Evolutionary conservation across 2,797 vertebrate genomes (phyloP), one percentile per base, ranked within the genome.

Genomic region (Malurus splendens): DNA sequence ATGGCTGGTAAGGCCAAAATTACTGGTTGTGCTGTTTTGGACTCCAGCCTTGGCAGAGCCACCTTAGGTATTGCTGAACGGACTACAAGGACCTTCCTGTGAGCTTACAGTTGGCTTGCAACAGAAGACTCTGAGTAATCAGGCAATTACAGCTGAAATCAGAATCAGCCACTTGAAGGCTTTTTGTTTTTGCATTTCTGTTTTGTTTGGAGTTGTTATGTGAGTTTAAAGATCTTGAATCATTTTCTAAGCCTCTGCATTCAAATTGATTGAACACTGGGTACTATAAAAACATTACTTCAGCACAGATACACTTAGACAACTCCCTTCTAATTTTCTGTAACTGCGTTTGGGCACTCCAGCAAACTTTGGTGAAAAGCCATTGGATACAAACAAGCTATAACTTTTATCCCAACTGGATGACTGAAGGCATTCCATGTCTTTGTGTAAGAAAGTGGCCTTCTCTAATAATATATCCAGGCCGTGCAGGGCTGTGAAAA

Each of bases 271-370:
- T 94, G 91, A 95, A 91, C 81, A 90, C 75, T 92, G 48, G 88
- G 86, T 80, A 62, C 90, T 94, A 9, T 90, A 45, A 88, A 93
- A 94, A 95, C 94, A 90, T 95, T 95, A 95, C 94, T 95, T 95
- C 94, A 95, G 84, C 89, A 77, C 59, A 90, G 91, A 93, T 90
- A 91, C 33, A 38, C 88, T 94, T 82, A 82, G 78, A 75, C 84
- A 94, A 87, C 86, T 93, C 79, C 88, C 56, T 90, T 80, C 51
- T 93, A 80, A 70, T 85, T 92, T 94, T 95, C 82, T 62, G 61
- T 91, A 56, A 82, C 68, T 76, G 62, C 55, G 1, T 75, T 87
- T 0, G 33, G 64, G 75, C 70, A 42, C 64, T 90, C 70, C 51
- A 87, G 77, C 91, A 60, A 83, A 82, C 80, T 70, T 89, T 91